Evolutionary conservation across 2,113 vertebrate genomes (phyloP).

Genomic region (Hemibates koningsi): DNA sequence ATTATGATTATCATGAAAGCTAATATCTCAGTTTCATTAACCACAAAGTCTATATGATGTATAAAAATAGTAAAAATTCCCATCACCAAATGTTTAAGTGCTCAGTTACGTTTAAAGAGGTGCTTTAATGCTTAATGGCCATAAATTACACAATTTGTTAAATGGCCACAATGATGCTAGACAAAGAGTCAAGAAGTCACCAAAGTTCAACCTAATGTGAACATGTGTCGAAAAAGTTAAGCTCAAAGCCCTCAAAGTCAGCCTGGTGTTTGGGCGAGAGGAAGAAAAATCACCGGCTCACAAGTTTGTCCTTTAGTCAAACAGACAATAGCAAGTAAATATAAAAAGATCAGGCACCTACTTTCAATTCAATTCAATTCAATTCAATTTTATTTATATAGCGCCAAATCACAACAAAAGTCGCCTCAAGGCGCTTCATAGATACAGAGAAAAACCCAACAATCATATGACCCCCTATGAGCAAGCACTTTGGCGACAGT

Average conservation of each 20-base stretch:
- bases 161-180: neutral
- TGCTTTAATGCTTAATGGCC: neutral
- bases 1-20: neutral
- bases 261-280: neutral
- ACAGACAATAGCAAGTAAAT: neutral
- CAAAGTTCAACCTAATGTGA: neutral
- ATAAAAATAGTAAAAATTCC: neutral
- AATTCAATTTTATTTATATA: too few relatives aligned
- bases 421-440: too few relatives aligned
- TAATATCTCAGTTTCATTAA: neutral
- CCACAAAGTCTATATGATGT: neutral
- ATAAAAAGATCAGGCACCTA: neutral
- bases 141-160: neutral
- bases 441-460: too few relatives aligned
- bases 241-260: neutral
- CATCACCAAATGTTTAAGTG: neutral
- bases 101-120: neutral
- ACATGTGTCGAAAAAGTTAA: neutral
- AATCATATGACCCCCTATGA: too few relatives aligned
- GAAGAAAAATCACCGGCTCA: accelerated
- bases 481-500: too few relatives aligned
- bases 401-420: too few relatives aligned
- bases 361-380: neutral
- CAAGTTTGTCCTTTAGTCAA: neutral
- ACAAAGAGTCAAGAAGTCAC: neutral